A percentile compares a stretch with the other conserved stretches of the same genome.
Evolutionary conservation across 2,888 invertebrate species (phyloP).

Genomic region (Erebia palarica): DNA sequence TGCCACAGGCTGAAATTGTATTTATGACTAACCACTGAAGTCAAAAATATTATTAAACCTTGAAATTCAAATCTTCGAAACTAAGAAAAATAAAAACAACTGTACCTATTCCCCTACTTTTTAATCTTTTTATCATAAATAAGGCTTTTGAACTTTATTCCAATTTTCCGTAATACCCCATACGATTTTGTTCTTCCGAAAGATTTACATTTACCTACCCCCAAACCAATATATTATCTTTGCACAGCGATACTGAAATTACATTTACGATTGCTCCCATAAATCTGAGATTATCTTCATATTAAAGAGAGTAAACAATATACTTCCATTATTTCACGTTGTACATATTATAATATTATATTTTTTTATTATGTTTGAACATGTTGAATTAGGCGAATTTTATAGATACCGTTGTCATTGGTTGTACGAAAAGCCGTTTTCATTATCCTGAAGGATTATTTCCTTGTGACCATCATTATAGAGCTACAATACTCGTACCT

Average conservation of each 20-base stretch:
- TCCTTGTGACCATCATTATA: too few species aligned
- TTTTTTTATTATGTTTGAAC: not conserved
- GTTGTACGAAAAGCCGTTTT: too few species aligned
- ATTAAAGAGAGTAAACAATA: constrained; percentile 20
- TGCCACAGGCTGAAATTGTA: too few species aligned
- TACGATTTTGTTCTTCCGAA: not conserved
- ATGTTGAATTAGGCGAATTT: not conserved
- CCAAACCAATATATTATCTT: constrained; percentile 28
- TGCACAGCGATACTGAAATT: constrained; percentile 31
- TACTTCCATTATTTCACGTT: constrained; percentile 15
- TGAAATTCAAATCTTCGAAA: too few species aligned
- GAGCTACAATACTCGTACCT: too few species aligned
- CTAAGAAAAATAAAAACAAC: too few species aligned
- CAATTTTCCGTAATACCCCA: not conserved
- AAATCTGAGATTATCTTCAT: constrained; percentile 20
- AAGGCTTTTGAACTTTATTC: not conserved
- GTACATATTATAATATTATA: not conserved
- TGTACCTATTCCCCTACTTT: too few species aligned
- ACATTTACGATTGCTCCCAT: constrained; percentile 30
- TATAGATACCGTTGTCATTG: too few species aligned
- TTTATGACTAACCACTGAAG: too few species aligned
- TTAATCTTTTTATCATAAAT: too few species aligned
- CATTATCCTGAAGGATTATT: too few species aligned
- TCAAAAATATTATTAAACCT: too few species aligned
- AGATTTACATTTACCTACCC: constrained; percentile 2